Percentiles rank a stretch among this genome's conserved stretches.
Conservation (phyloP, 92 coral and sea anemone genomes). For the Parazoanthus darwini region DNA sequence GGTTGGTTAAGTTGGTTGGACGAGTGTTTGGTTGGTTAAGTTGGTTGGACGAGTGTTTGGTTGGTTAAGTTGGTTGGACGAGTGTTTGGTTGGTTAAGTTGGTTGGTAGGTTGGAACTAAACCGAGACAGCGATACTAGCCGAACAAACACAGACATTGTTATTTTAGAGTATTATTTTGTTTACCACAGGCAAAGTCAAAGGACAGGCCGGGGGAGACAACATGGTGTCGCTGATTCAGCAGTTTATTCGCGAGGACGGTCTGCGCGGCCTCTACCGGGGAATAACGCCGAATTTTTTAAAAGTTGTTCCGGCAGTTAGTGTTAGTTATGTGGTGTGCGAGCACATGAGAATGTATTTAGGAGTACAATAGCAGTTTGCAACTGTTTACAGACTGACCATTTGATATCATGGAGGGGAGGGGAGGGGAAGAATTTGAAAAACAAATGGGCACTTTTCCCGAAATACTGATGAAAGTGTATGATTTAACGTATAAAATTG, state of each 20-base stretch:
- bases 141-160: not conserved
- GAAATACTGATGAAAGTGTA: not conserved
- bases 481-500: too few relatives aligned
- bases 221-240: slow-evolving; percentile 37
- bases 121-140: not conserved
- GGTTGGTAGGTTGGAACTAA: too few relatives aligned
- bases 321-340: slow-evolving; percentile 43
- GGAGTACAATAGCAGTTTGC: slow-evolving; percentile 17
- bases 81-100: too few relatives aligned
- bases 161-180: not conserved
- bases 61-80: too few relatives aligned
- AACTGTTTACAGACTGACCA: not conserved
- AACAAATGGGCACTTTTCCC: not conserved
- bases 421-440: not conserved
- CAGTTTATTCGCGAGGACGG: slow-evolving; percentile 53
- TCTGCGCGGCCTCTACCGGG: slow-evolving; percentile 55
- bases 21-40: too few relatives aligned
- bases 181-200: not conserved
- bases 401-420: not conserved
- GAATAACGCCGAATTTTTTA: slow-evolving; percentile 56
- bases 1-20: too few relatives aligned
- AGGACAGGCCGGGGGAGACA: slow-evolving; percentile 31
- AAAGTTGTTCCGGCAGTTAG: slow-evolving; percentile 66
- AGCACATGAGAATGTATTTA: slow-evolving; percentile 35
- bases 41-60: too few relatives aligned